Conservation (phyloP, 2,797 vertebrate species). For the Peromyscus nudipes region DNA sequence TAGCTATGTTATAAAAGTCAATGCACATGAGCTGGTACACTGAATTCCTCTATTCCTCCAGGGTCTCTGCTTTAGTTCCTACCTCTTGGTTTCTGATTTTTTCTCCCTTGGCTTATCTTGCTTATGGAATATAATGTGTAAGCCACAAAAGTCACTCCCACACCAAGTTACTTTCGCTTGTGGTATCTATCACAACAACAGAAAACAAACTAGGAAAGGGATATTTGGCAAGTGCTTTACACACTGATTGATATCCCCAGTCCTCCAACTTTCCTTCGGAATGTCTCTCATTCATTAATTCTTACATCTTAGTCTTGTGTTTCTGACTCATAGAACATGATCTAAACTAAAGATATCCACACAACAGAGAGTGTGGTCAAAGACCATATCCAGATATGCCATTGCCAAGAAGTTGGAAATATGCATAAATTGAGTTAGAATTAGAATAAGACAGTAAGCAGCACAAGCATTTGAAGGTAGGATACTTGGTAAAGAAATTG, state of each 20-base stretch:
- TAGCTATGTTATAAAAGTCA: background rate
- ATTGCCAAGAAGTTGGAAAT: background rate
- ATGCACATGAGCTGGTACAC: too few species aligned
- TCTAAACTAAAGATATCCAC: background rate
- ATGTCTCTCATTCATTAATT: background rate
- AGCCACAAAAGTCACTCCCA: too few species aligned
- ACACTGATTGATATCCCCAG: too few species aligned
- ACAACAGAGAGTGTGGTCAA: background rate
- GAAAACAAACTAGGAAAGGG: background rate
- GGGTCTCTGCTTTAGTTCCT: background rate
- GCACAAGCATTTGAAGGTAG: background rate
- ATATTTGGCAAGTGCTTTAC: background rate
- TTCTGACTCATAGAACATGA: background rate
- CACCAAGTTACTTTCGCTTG: background rate
- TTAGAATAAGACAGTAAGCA: background rate
- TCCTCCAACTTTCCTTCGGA: background rate
- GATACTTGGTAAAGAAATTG: conserved; percentile 6
- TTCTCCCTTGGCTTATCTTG: background rate
- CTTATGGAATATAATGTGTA: background rate
- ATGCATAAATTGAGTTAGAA: background rate
- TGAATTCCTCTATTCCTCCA: background rate
- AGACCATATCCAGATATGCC: background rate
- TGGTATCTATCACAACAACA: background rate
- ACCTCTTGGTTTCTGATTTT: too few species aligned
- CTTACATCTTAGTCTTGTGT: too few species aligned